Conservation (phyloP, 2,113 vertebrate genomes). For the Percopsis transmontana region DNA sequence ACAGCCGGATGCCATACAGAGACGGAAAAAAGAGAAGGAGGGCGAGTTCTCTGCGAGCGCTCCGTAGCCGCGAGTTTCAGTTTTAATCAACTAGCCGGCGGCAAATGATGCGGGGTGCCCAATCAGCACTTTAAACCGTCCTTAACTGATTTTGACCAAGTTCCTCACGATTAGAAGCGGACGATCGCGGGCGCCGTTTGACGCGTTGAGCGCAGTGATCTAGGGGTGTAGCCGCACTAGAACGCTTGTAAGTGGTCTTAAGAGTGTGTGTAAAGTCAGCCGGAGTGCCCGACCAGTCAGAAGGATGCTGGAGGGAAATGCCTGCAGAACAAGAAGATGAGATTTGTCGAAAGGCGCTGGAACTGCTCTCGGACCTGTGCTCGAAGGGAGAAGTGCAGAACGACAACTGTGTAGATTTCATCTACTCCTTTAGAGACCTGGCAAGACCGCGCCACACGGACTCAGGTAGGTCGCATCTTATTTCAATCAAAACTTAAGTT, state of each 20-base stretch:
- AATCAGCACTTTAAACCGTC: no score
- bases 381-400: constrained; percentile 92
- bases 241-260: background rate
- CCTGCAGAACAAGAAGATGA: constrained; percentile 94
- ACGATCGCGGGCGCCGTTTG: background rate
- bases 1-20: background rate
- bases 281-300: constrained; percentile 82
- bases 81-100: no score
- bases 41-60: no score
- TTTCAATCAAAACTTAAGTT: background rate
- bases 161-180: no score
- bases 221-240: background rate
- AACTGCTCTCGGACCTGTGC: constrained; percentile 93
- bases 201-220: background rate
- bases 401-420: constrained; percentile 94
- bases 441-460: constrained; percentile 89
- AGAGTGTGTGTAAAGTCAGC: constrained; percentile 47
- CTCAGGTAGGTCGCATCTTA: constrained; percentile 79
- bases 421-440: constrained; percentile 91
- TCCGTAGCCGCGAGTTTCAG: no score
- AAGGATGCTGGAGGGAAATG: constrained; percentile 99
- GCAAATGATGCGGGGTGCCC: no score
- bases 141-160: no score
- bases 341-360: constrained; percentile 96
- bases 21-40: no score